Percentiles rank a stretch among this genome's conserved stretches.
These are phyloP conservation scores for Nesidiocoris tenuis DNA, from an alignment of 2,888 invertebrate species.

Conservation along the genomic window DNA sequence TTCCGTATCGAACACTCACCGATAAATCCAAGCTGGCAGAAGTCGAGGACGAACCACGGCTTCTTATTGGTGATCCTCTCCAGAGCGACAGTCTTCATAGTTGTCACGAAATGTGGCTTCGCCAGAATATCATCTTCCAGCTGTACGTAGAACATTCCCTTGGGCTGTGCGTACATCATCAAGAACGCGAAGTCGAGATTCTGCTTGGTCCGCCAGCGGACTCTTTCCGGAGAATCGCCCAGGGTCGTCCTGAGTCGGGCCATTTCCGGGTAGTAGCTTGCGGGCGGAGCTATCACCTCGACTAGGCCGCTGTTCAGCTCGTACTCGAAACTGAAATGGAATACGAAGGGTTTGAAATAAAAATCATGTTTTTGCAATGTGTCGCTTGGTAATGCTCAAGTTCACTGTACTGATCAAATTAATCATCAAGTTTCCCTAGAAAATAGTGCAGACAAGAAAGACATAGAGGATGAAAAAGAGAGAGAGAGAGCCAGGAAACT, in stretches of 20 bases:
- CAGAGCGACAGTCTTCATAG: conserved; percentile 80
- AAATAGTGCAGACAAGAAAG: too few relatives aligned
- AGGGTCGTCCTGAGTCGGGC: conserved; percentile 73
- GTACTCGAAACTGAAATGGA: conserved; percentile 61
- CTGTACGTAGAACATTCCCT: conserved; percentile 86
- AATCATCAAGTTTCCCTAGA: too few relatives aligned
- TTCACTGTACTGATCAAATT: too few relatives aligned
- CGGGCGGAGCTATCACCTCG: conserved; percentile 83
- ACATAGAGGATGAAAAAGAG: too few relatives aligned
- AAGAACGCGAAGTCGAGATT: conserved; percentile 90
- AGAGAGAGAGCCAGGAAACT: too few relatives aligned
- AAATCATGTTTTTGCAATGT: too few relatives aligned
- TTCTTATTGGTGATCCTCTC: conserved; percentile 72
- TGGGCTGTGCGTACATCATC: conserved; percentile 88
- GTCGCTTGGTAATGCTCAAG: too few relatives aligned
- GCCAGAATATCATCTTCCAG: conserved; percentile 92
- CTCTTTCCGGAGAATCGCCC: conserved; percentile 81
- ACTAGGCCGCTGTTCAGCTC: conserved; percentile 78
- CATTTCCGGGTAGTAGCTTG: conserved; percentile 85
- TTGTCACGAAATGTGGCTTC: conserved; percentile 77
- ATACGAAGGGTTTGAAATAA: neutral
- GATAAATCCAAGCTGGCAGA: conserved; percentile 91
- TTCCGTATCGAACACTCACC: too few relatives aligned
- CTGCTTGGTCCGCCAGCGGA: conserved; percentile 91
- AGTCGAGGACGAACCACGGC: conserved; percentile 89